phyloP scores from a whole-genome alignment of 2,113 vertebrate genomes.

The Promerops cafer region DNA sequence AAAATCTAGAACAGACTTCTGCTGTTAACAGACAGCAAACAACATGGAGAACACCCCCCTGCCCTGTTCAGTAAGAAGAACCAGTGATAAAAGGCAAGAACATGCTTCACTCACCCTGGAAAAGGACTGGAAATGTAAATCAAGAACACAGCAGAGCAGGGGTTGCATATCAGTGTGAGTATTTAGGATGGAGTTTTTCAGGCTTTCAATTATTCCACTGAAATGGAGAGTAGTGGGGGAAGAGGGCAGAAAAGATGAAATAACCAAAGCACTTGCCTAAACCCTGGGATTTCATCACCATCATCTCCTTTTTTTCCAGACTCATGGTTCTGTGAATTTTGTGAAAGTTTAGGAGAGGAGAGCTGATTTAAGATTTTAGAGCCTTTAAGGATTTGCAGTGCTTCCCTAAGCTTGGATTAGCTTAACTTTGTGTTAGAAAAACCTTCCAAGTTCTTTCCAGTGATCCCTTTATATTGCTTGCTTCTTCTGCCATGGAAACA shows the following conservation, averaged over 20 bases:
- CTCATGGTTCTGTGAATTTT: background rate
- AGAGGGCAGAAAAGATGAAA: background rate
- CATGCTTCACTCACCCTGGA: background rate
- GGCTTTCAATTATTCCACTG: background rate
- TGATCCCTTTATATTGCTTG: background rate
- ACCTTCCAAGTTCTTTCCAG: background rate
- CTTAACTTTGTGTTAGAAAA: background rate
- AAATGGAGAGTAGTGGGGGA: background rate
- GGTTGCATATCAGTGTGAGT: background rate
- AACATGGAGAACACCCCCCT: background rate
- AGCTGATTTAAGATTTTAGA: background rate
- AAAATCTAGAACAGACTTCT: background rate
- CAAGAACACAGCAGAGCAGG: background rate
- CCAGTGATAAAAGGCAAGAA: background rate
- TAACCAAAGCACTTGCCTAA: background rate
- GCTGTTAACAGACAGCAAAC: background rate
- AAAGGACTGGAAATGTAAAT: background rate
- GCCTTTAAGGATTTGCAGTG: background rate
- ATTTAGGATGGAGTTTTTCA: background rate
- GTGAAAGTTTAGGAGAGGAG: background rate
- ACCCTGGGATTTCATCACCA: background rate
- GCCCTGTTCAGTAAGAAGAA: background rate
- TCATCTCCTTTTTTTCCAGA: background rate
- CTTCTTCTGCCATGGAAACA: background rate
- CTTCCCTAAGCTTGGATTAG: background rate